phyloP scores from a whole-genome alignment of 1,140 invertebrate species.

The Drosophila prosaltans region DNA sequence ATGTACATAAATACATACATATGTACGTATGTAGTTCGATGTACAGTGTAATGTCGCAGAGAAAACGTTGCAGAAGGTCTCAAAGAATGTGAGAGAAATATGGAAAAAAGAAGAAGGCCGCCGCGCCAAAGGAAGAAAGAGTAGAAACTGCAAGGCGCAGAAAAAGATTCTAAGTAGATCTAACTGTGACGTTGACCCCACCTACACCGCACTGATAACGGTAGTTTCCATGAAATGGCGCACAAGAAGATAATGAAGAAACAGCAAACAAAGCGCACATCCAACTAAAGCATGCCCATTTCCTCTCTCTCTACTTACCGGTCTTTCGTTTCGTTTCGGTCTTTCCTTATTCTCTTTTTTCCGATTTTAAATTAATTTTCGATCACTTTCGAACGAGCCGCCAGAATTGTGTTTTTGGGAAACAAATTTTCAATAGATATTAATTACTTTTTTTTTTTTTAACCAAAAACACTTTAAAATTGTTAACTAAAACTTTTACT shows the following conservation, averaged over 20 bases:
- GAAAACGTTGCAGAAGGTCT: conserved; percentile 32
- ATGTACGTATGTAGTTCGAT: conserved; percentile 1
- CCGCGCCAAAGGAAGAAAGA: conserved; percentile 26
- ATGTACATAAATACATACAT: neutral
- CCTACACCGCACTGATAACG: conserved; percentile 58
- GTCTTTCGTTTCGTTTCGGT: conserved; percentile 32
- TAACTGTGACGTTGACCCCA: conserved; percentile 48
- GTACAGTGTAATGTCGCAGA: conserved; percentile 38
- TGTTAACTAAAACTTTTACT: conserved; percentile 12
- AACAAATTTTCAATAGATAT: conserved; percentile 1
- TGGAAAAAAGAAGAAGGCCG: conserved; percentile 18
- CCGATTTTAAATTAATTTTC: conserved; percentile 1
- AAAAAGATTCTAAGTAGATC: conserved; percentile 18
- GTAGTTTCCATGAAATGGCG: conserved; percentile 66
- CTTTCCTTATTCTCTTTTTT: neutral
- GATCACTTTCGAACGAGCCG: conserved; percentile 35
- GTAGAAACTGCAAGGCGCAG: conserved; percentile 47
- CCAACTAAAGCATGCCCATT: conserved; percentile 40
- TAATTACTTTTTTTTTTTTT: neutral
- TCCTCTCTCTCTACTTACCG: conserved; percentile 57
- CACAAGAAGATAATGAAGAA: conserved; percentile 22
- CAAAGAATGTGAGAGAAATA: neutral
- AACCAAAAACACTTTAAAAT: conserved; percentile 30
- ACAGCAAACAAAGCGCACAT: conserved; percentile 40
- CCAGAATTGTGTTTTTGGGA: neutral